phyloP scores from a whole-genome alignment of 2,797 vertebrate species.

The Buphagus erythrorhynchus region DNA sequence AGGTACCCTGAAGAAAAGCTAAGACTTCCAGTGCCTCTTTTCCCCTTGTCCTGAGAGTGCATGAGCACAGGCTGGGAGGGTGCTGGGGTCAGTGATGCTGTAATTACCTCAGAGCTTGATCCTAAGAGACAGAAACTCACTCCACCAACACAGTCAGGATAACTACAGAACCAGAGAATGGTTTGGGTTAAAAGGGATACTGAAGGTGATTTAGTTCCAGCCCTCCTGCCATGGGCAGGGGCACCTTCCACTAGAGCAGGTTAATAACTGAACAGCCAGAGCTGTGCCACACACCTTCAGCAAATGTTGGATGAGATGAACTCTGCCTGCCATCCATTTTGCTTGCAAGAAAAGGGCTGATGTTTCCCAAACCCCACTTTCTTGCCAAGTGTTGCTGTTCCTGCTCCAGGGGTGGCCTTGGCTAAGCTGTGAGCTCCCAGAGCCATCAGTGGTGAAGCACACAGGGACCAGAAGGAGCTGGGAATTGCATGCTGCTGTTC shows the following conservation, averaged over 20 bases:
- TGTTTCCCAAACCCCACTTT: background rate
- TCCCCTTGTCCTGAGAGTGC: background rate
- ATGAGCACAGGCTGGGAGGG: rapidly evolving
- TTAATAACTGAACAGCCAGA: background rate
- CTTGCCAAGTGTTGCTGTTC: background rate
- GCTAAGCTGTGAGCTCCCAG: background rate
- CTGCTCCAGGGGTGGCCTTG: background rate
- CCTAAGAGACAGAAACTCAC: background rate
- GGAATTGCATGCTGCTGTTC: background rate
- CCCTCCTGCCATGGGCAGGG: background rate
- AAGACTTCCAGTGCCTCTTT: background rate
- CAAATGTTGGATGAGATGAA: background rate
- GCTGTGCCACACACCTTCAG: background rate
- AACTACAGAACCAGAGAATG: background rate
- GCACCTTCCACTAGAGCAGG: background rate
- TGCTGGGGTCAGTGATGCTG: background rate
- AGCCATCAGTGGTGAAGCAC: background rate
- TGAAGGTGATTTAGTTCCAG: background rate
- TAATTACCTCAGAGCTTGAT: background rate
- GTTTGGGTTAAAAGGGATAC: background rate
- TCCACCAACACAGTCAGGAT: background rate
- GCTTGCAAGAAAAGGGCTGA: background rate
- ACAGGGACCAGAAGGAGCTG: background rate
- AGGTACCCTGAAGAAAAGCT: background rate
- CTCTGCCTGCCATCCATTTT: background rate